Percentiles rank a stretch among this genome's conserved stretches.
Evolutionary conservation across 1,140 invertebrate genomes (phyloP).

Genomic region (Pogonomyrmex californicus): DNA sequence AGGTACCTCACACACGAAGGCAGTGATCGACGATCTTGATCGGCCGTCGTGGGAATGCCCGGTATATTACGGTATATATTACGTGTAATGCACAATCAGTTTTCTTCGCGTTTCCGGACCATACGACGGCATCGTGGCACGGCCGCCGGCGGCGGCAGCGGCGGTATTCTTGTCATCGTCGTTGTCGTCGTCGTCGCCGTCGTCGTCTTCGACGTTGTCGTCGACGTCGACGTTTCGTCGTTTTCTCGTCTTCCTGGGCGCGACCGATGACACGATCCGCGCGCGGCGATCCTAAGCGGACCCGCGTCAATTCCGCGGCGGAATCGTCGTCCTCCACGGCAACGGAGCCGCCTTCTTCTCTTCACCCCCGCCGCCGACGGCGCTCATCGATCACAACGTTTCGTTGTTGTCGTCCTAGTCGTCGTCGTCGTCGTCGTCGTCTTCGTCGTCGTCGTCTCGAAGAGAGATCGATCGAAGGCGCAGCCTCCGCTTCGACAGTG

Average conservation of each 20-base stretch:
- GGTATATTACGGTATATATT: conserved; percentile 5
- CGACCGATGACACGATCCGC: conserved; percentile 36
- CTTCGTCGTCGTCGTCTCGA: conserved; percentile 33
- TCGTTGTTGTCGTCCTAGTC: conserved; percentile 30
- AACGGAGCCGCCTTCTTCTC: conserved; percentile 37
- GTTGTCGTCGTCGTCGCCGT: neutral
- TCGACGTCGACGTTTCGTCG: conserved; percentile 26
- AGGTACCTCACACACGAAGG: conserved; percentile 60
- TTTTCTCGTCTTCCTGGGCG: conserved; percentile 23
- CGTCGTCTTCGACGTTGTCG: neutral
- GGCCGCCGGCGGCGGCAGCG: conserved; percentile 19
- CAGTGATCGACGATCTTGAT: conserved; percentile 55
- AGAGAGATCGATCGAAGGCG: conserved; percentile 49
- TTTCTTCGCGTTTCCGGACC: neutral
- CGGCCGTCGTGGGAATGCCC: conserved; percentile 38
- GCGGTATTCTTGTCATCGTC: conserved; percentile 5
- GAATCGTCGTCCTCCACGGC: conserved; percentile 38
- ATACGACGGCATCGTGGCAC: conserved; percentile 13
- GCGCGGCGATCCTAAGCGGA: conserved; percentile 58
- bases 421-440: conserved; percentile 15
- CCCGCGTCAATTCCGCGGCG: conserved; percentile 22
- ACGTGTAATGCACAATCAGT: conserved; percentile 42
- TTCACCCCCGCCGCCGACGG: conserved; percentile 36
- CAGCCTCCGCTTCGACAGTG: conserved; percentile 60
- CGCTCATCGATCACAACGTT: conserved; percentile 57